Percentiles rank a stretch among this genome's conserved stretches.
These are phyloP conservation scores for Calephelis perditalis DNA, from an alignment of 2,888 invertebrate genomes.

Conservation along the genomic window DNA sequence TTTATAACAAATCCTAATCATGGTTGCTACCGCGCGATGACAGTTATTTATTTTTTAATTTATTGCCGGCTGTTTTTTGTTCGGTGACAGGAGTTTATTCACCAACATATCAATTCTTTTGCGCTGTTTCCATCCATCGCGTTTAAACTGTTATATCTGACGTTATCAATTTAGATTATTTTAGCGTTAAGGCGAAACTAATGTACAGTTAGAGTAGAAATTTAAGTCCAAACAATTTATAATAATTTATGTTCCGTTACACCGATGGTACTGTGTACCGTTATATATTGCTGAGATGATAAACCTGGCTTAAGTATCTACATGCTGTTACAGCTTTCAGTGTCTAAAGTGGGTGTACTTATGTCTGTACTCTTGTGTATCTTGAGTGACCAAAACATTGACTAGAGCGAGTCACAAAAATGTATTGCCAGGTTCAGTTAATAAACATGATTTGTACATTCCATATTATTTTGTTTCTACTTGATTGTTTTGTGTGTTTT, in stretches of 20 bases:
- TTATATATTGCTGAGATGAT: conserved; percentile 49
- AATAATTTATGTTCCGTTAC: conserved; percentile 69
- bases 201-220: conserved; percentile 80
- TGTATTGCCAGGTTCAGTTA: conserved; percentile 81
- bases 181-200: conserved; percentile 79
- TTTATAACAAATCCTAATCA: conserved; percentile 49
- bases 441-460: conserved; percentile 89
- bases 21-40: conserved; percentile 68
- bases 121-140: conserved; percentile 57
- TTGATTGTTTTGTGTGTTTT: conserved; percentile 70
- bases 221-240: conserved; percentile 74
- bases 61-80: conserved; percentile 53
- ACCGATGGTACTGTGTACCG: conserved; percentile 69
- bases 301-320: conserved; percentile 61
- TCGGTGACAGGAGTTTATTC: conserved; percentile 58
- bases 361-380: conserved; percentile 43
- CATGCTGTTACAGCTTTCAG: conserved; percentile 62
- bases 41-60: conserved; percentile 54
- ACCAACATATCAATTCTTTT: conserved; percentile 69
- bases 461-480: conserved; percentile 85
- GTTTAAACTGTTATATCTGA: conserved; percentile 59
- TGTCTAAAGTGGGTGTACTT: conserved; percentile 63
- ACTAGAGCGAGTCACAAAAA: conserved; percentile 63
- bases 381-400: conserved; percentile 47
- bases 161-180: conserved; percentile 77